phyloP scores from a whole-genome alignment of 2,888 invertebrate genomes.

The Ferdinandea cuprea region DNA sequence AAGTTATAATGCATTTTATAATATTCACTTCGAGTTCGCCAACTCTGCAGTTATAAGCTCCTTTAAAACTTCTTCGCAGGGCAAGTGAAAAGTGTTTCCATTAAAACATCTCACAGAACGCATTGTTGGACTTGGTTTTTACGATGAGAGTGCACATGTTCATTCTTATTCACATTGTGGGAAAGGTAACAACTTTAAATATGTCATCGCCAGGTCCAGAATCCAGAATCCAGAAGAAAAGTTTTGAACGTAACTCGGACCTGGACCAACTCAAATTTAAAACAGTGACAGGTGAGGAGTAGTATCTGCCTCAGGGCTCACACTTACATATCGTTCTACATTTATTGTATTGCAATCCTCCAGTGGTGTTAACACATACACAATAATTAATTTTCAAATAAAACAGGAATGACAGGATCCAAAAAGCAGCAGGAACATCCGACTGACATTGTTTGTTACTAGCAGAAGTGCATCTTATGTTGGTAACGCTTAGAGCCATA shows the following conservation, averaged over 20 bases:
- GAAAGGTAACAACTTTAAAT: constrained; percentile 12
- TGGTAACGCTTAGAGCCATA: neutral
- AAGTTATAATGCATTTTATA: no score
- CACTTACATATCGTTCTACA: neutral
- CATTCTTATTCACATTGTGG: neutral
- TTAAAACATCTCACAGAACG: no score
- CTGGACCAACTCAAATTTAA: neutral
- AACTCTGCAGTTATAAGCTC: no score
- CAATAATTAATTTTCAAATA: constrained; percentile 8
- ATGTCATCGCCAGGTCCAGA: constrained; percentile 18
- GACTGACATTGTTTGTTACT: constrained; percentile 17
- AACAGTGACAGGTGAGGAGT: neutral
- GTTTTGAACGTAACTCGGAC: neutral
- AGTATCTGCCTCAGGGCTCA: neutral
- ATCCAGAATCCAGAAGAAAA: neutral
- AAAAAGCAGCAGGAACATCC: neutral
- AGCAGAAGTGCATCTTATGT: neutral
- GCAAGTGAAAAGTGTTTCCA: no score
- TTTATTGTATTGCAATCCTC: no score
- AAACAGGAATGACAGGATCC: constrained; percentile 3
- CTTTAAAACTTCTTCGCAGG: no score
- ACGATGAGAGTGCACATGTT: no score
- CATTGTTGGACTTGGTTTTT: neutral
- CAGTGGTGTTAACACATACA: constrained; percentile 3
- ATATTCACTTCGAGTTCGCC: no score